Conservation (phyloP, 2,113 vertebrate species). For the Apodemus speciosus region DNA sequence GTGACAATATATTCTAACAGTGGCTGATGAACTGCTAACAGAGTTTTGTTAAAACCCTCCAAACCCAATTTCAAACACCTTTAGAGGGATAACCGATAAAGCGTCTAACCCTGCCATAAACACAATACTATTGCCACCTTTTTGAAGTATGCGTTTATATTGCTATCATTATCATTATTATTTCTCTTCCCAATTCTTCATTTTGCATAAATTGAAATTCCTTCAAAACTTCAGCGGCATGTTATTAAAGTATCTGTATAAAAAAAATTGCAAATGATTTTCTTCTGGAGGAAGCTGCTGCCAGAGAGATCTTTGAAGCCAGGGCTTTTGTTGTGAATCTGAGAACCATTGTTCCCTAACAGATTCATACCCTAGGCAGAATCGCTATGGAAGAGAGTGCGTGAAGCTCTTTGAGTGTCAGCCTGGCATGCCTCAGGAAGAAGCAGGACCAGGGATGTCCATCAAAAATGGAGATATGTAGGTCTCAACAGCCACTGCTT, state of each 20-base stretch:
- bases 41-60: conserved; percentile 75
- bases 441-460: conserved; percentile 60
- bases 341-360: conserved; percentile 69
- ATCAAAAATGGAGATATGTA: conserved; percentile 74
- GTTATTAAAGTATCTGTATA: conserved; percentile 71
- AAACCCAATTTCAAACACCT: conserved; percentile 80
- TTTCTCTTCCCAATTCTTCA: conserved; percentile 68
- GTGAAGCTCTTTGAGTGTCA: conserved; percentile 64
- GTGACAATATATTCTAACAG: conserved; percentile 80
- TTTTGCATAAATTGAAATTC: conserved; percentile 79
- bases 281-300: conserved; percentile 53
- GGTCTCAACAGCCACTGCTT: conserved; percentile 61
- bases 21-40: conserved; percentile 80
- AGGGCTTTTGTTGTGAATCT: conserved; percentile 74
- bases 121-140: conserved; percentile 63
- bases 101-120: conserved; percentile 51
- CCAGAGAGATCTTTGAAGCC: conserved; percentile 65
- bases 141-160: conserved; percentile 65
- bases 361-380: conserved; percentile 70
- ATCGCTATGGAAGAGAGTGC: neutral
- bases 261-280: conserved; percentile 65
- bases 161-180: conserved; percentile 64
- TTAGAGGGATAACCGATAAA: conserved; percentile 79
- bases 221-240: conserved; percentile 67
- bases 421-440: conserved; percentile 28